phyloP scores from a whole-genome alignment of 2,797 vertebrate species.

The Liparis tanakae region DNA sequence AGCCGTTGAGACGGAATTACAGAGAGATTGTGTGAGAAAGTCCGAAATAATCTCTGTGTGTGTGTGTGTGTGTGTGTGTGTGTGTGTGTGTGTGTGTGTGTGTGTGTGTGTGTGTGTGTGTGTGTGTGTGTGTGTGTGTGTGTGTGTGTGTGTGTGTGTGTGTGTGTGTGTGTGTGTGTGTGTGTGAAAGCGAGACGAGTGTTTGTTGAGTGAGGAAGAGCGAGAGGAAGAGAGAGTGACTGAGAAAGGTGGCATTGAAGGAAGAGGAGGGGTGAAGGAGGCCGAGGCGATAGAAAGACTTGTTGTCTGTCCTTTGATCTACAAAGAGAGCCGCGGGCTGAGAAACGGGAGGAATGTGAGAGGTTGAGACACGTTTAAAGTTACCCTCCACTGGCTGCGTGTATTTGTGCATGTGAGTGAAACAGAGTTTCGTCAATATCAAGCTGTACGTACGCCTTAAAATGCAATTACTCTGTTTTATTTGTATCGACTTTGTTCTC shows the following conservation, averaged over 20 bases:
- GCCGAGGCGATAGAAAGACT: conserved; percentile 62
- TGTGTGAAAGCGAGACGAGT: conserved; percentile 26
- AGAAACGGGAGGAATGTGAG: conserved; percentile 77
- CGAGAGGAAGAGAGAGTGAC: conserved; percentile 40
- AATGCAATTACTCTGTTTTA: background rate
- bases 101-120: too few relatives aligned
- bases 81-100: too few relatives aligned
- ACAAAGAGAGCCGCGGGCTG: conserved; percentile 70
- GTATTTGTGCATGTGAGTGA: conserved; percentile 25
- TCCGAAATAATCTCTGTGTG: conserved; percentile 4
- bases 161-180: too few relatives aligned
- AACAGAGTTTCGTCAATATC: conserved; percentile 11
- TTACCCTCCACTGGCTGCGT: conserved; percentile 60
- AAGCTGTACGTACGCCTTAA: background rate
- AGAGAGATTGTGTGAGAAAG: conserved; percentile 23
- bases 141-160: too few relatives aligned
- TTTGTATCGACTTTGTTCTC: conserved; percentile 2
- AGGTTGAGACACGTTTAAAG: conserved; percentile 74
- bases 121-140: too few relatives aligned
- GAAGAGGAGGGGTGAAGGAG: conserved; percentile 55
- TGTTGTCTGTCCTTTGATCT: conserved; percentile 81
- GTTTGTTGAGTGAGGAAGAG: conserved; percentile 38
- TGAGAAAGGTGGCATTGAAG: conserved; percentile 60
- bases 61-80: too few relatives aligned
- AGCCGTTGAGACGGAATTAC: background rate